Evolutionary conservation across 2,888 invertebrate genomes (phyloP).

Genomic region (Nephrotoma flavescens): DNA sequence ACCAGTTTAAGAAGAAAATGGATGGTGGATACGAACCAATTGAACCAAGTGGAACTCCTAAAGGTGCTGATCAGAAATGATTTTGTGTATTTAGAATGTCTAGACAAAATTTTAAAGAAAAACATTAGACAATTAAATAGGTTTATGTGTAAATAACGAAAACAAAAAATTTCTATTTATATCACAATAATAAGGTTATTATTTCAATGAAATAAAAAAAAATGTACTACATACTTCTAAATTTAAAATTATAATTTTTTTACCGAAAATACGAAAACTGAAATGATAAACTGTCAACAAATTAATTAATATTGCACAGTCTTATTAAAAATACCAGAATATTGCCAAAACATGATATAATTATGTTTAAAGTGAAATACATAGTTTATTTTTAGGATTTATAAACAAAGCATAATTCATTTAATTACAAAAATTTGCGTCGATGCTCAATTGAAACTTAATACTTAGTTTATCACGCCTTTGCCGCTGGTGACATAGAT

Average conservation of each 20-base stretch:
- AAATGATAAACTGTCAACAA: neutral
- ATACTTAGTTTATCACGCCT: neutral
- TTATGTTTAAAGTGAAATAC: neutral
- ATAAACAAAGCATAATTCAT: neutral
- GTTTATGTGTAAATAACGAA: neutral
- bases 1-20: slow-evolving; percentile 77
- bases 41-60: neutral
- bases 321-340: neutral
- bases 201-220: neutral
- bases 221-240: neutral
- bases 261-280: neutral
- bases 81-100: neutral
- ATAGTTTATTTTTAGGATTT: neutral
- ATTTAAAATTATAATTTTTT: neutral
- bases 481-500: neutral
- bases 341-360: neutral
- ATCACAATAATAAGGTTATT: neutral
- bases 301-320: neutral
- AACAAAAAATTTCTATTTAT: neutral
- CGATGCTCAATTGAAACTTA: neutral
- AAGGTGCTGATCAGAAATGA: slow-evolving; percentile 18
- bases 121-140: neutral
- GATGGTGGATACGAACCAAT: slow-evolving; percentile 75
- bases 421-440: neutral
- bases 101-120: neutral